phyloP scores from a whole-genome alignment of 2,797 vertebrate genomes.

The Ctenochaetus hawaiiensis region DNA sequence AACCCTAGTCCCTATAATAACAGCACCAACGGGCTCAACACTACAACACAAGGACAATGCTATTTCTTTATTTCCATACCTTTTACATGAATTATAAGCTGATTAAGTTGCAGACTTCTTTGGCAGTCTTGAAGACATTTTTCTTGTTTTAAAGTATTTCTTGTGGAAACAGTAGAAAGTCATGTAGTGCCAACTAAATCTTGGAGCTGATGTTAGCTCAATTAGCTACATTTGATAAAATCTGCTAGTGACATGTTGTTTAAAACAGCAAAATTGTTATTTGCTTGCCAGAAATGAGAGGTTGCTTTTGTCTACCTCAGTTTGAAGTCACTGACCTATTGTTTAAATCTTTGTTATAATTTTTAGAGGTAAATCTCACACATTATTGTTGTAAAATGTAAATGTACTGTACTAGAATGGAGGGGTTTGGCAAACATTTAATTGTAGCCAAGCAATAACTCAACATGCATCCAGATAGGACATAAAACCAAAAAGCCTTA shows the following conservation, averaged over 20 bases:
- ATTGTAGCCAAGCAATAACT: constrained; percentile 1
- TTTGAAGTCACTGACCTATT: background rate
- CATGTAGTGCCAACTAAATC: background rate
- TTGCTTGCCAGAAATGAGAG: background rate
- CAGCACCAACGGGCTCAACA: background rate
- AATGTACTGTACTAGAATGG: background rate
- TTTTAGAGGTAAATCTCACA: background rate
- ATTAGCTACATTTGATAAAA: background rate
- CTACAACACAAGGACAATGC: background rate
- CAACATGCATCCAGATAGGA: background rate
- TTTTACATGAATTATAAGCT: background rate
- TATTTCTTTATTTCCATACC: background rate
- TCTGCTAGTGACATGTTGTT: no score
- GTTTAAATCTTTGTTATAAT: background rate
- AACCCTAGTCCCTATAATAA: background rate
- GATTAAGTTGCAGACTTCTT: background rate
- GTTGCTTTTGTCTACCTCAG: background rate
- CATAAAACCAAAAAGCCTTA: background rate
- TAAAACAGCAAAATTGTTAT: background rate
- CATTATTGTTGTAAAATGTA: background rate
- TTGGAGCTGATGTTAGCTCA: background rate
- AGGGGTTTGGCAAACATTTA: background rate
- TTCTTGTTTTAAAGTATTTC: background rate
- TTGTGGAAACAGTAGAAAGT: background rate
- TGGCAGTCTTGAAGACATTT: background rate